These are phyloP conservation scores for Istiophorus platypterus DNA, from an alignment of 2,113 vertebrate species.

Conservation along the genomic window DNA sequence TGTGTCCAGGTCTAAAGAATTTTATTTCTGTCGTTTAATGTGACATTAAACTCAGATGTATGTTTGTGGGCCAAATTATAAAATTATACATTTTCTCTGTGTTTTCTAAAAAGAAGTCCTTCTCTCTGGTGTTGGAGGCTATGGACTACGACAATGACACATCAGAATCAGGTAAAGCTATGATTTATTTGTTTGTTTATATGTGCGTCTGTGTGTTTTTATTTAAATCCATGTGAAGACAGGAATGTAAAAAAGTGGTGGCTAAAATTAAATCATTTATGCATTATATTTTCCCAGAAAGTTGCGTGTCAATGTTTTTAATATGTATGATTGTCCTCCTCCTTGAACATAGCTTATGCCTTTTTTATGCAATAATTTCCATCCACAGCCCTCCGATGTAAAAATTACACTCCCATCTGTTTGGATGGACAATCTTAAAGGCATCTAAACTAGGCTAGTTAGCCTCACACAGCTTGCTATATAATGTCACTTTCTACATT, in stretches of 20 bases:
- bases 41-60: neutral
- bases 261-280: neutral
- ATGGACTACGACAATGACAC: constrained; percentile 82
- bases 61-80: neutral
- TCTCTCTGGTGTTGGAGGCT: constrained; percentile 86
- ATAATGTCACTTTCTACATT: too few relatives aligned
- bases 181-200: neutral
- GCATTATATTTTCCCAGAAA: neutral
- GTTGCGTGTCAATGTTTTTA: neutral
- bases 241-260: neutral
- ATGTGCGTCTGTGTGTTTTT: neutral
- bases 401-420: too few relatives aligned
- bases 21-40: neutral
- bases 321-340: too few relatives aligned
- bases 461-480: too few relatives aligned
- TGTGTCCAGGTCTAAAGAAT: too few relatives aligned
- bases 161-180: constrained; percentile 76
- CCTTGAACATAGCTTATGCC: neutral
- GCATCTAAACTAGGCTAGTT: too few relatives aligned
- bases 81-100: too few relatives aligned
- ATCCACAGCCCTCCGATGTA: neutral
- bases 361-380: neutral
- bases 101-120: constrained; percentile 79
- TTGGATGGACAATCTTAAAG: too few relatives aligned
- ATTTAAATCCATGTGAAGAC: neutral